Base-by-base conservation (phyloP, 2,797 vertebrate genomes). In the Sparus aurata region DNA sequence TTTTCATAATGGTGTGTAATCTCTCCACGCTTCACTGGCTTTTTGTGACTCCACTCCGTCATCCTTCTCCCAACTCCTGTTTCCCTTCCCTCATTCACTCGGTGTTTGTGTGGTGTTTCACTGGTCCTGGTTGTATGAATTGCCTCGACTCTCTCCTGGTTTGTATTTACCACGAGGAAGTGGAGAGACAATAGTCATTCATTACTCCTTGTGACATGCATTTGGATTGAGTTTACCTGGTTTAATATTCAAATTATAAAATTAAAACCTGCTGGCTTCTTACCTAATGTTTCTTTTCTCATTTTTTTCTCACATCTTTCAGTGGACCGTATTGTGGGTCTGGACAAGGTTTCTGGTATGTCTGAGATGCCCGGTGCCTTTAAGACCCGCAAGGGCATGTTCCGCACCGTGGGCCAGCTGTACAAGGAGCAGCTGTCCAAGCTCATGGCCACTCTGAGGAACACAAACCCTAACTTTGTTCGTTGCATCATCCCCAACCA, bases 401-500 rank as follows among this genome's bases (percentile, higher is more conserved):
- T 99, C 94, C 96, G 98, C 73, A 99, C 98, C 0, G 98, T 99
- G 76, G 98, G 98, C n/a, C 98, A 99, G 92, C 96, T 99, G 41
- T 99, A 99, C 93, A 99, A 99, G 88, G 98, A 99, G 83, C 98
- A 99, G 91, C 94, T 99, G 82, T 97, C 98, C 85, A 99, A 99
- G 87, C 96, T 99, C 75, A 99, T 99, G 98, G 97, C 98, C 85
- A 99, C 98, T 0, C 73, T 99, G 90, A 96, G 97, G 88, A 99
- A 99, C 91, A 99, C 98, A 84, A 99, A 99, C 91, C 98, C 98
- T 85, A 99, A 99, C 95, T 99, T 99, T 0, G 98, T 99, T 23
- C 98, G 98, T 69, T 99, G 98, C 89, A 99, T 99, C 93, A 99
- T 99, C 80, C 98, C 98, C 73, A 99, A 99, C 93, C 98, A 99